A percentile compares a stretch with the other conserved stretches of the same genome.
Evolutionary conservation across 1,140 invertebrate species (phyloP).

Genomic region (Meloidogyne hapla): DNA sequence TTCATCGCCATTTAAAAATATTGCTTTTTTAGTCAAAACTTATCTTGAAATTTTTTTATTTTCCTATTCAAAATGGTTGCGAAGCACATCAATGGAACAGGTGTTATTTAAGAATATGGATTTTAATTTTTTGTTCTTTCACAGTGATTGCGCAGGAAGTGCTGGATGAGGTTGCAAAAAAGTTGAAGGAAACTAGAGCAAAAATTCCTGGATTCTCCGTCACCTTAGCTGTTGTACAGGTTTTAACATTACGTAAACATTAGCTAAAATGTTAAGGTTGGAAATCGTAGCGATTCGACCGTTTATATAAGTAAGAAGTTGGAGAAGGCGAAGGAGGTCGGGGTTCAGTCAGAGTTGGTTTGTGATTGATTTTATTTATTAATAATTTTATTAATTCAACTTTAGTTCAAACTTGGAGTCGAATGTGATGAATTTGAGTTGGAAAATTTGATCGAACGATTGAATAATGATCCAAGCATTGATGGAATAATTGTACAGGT

Average conservation of each 20-base stretch:
- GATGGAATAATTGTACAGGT: slow-evolving; percentile 63
- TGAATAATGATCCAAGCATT: slow-evolving; percentile 44
- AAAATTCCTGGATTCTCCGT: slow-evolving; percentile 52
- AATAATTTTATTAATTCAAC: no score
- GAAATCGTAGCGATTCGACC: slow-evolving; percentile 93
- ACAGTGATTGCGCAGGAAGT: slow-evolving; percentile 53
- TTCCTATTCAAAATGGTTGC: slow-evolving; percentile 15
- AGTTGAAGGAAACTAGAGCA: slow-evolving; percentile 42
- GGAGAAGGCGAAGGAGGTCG: slow-evolving; percentile 85
- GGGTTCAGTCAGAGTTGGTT: slow-evolving; percentile 81
- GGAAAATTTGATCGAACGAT: slow-evolving; percentile 26
- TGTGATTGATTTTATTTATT: no score
- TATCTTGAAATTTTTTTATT: neutral
- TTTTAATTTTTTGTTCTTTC: no score
- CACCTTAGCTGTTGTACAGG: slow-evolving; percentile 60
- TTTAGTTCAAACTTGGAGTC: slow-evolving; percentile 77
- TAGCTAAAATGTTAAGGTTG: slow-evolving; percentile 71
- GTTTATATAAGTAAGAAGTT: slow-evolving; percentile 97
- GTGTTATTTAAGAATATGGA: no score
- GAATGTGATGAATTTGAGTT: slow-evolving; percentile 79
- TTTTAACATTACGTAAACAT: slow-evolving; percentile 17
- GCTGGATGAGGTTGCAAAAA: slow-evolving; percentile 40
- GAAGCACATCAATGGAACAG: slow-evolving; percentile 58
- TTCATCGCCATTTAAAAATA: no score
- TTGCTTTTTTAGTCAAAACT: neutral